Conservation (phyloP, 2,797 vertebrate species). For the Scomberomorus guttatus region DNA sequence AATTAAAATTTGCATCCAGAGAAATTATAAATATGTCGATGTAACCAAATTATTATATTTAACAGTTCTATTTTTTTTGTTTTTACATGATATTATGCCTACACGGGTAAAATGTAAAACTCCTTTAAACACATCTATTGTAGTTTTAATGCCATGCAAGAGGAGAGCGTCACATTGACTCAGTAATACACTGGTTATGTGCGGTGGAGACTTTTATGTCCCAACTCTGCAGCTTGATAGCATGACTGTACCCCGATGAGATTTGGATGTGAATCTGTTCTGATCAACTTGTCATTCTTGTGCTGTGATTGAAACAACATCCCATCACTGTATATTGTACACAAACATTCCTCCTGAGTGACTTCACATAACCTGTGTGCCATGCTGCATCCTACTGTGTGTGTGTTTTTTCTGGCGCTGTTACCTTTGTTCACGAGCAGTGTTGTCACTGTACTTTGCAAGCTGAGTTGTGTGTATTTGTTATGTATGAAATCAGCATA, state of each 20-base stretch:
- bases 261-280: constrained; percentile 56
- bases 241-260: constrained; percentile 52
- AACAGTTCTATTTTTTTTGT: constrained; percentile 25
- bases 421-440: constrained; percentile 64
- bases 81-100: constrained; percentile 19
- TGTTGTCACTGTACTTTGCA: constrained; percentile 74
- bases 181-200: constrained; percentile 1
- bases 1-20: constrained; percentile 37
- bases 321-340: constrained; percentile 29
- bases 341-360: constrained; percentile 40
- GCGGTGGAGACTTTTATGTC: constrained; percentile 20
- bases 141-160: constrained; percentile 30
- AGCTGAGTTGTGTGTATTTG: constrained; percentile 77
- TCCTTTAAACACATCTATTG: constrained; percentile 29
- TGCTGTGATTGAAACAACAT: constrained; percentile 49
- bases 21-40: constrained; percentile 35
- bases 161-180: constrained; percentile 18
- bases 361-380: constrained; percentile 48
- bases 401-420: constrained; percentile 61
- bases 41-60: constrained; percentile 45
- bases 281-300: constrained; percentile 49
- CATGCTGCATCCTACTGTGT: constrained; percentile 62
- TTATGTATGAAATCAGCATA: constrained; percentile 68
- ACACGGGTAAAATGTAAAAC: constrained; percentile 31
- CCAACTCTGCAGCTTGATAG: constrained; percentile 27